These are phyloP conservation scores for Achroia grisella DNA, from an alignment of 1,140 invertebrate species.

Conservation along the genomic window DNA sequence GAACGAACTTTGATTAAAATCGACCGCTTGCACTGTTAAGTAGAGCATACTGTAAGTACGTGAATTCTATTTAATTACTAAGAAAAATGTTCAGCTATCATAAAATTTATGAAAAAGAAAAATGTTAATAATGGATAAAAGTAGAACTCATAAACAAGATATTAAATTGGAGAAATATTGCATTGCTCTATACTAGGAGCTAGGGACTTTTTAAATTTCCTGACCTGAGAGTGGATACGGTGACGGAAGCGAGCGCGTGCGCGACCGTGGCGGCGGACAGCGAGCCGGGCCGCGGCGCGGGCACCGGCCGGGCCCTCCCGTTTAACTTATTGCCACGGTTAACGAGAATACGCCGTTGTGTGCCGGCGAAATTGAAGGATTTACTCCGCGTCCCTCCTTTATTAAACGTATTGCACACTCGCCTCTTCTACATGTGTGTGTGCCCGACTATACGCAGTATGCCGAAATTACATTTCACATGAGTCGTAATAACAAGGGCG, in stretches of 20 bases:
- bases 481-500: conserved; percentile 72
- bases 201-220: conserved; percentile 67
- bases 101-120: neutral
- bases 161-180: conserved; percentile 6
- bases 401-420: conserved; percentile 70
- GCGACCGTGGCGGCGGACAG: conserved; percentile 22
- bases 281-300: conserved; percentile 28
- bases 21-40: conserved; percentile 28
- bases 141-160: neutral
- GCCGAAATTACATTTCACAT: conserved; percentile 72
- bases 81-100: neutral
- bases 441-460: conserved; percentile 52
- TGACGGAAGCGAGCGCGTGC: conserved; percentile 9
- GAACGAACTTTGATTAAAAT: conserved; percentile 56
- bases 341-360: conserved; percentile 71
- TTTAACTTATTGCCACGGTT: conserved; percentile 72
- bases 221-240: conserved; percentile 20
- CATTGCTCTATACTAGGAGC: conserved; percentile 24
- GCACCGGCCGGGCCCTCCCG: conserved; percentile 39
- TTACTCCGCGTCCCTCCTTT: conserved; percentile 71
- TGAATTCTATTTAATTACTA: neutral
- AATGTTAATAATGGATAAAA: neutral
- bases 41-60: no score
- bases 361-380: conserved; percentile 70
- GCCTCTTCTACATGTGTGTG: conserved; percentile 30